Conservation (phyloP, 1,140 invertebrate species). For the Antheraea pernyi region DNA sequence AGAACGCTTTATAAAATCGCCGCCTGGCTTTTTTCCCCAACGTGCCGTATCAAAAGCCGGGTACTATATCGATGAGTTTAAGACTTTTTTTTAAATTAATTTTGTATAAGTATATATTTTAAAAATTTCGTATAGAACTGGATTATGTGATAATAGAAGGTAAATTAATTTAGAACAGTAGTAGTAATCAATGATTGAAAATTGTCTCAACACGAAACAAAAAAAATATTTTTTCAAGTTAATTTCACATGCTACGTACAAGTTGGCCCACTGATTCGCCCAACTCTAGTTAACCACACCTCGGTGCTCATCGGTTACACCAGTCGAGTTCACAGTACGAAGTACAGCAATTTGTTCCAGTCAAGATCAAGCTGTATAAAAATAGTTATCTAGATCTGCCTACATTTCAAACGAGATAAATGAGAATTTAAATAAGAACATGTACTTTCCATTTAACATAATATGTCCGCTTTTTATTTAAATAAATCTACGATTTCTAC, state of each 20-base stretch:
- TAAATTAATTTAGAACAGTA: too few species aligned
- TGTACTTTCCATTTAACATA: background rate
- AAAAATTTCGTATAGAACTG: too few species aligned
- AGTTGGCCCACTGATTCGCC: background rate
- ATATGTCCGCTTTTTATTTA: background rate
- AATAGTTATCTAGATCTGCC: constrained; percentile 43
- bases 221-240: too few species aligned
- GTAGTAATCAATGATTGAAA: too few species aligned
- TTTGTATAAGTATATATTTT: too few species aligned
- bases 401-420: constrained; percentile 21
- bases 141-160: too few species aligned
- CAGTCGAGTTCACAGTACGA: constrained; percentile 40
- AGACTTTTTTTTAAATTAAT: too few species aligned
- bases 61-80: too few species aligned
- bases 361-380: constrained; percentile 43
- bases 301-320: constrained; percentile 55
- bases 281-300: constrained; percentile 28
- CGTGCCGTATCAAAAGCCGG: too few species aligned
- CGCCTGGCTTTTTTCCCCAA: too few species aligned
- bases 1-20: too few species aligned
- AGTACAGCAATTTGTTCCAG: constrained; percentile 32
- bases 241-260: background rate
- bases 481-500: background rate
- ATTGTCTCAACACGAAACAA: too few species aligned
- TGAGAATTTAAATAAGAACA: background rate